A percentile compares a stretch with the other conserved stretches of the same genome.
phyloP scores from a whole-genome alignment of 2,113 vertebrate species.

The Furnarius figulus region DNA sequence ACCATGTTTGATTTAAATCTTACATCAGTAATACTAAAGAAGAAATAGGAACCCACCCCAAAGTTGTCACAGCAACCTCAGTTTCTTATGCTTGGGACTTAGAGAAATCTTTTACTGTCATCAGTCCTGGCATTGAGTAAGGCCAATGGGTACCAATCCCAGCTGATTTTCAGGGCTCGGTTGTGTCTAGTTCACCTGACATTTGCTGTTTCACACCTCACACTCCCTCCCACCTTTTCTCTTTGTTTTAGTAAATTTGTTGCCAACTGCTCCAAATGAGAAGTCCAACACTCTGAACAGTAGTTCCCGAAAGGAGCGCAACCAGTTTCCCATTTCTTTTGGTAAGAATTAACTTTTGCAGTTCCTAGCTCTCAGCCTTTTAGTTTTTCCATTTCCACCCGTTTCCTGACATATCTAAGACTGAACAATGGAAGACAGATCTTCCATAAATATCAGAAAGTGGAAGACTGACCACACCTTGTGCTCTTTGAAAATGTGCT shows the following conservation, averaged over 20 bases:
- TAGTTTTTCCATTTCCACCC: neutral
- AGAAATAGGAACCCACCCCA: neutral
- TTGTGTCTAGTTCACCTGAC: neutral
- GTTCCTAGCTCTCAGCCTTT: neutral
- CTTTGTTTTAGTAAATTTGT: neutral
- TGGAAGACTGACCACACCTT: neutral
- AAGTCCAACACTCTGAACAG: neutral
- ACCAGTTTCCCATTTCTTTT: neutral
- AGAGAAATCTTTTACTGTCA: neutral
- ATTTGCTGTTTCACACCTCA: neutral
- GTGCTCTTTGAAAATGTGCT: neutral
- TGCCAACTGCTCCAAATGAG: neutral
- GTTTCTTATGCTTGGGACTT: neutral
- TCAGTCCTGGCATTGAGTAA: neutral
- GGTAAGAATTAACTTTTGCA: conserved; percentile 41
- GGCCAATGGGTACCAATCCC: neutral
- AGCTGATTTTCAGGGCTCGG: neutral
- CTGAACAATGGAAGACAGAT: neutral
- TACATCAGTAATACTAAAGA: neutral
- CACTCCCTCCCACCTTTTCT: neutral
- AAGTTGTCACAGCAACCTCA: neutral
- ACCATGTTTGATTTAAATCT: neutral
- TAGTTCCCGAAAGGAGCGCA: neutral
- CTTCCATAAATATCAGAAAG: neutral
- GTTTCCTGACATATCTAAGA: neutral